These are phyloP conservation scores for Brachyistius frenatus DNA, from an alignment of 2,113 vertebrate species.

Conservation along the genomic window DNA sequence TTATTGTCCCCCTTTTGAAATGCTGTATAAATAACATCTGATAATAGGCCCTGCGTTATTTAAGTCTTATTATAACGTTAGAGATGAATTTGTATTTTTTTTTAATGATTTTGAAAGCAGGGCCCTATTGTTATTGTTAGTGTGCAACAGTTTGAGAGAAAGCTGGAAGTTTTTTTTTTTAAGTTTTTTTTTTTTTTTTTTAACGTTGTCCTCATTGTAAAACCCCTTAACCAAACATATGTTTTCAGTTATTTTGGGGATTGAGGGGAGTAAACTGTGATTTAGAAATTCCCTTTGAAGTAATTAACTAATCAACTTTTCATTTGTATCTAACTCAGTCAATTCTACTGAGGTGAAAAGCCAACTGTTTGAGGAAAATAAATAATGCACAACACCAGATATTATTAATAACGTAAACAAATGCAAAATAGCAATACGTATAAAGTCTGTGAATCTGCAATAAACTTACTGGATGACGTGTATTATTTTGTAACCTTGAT, in stretches of 20 bases:
- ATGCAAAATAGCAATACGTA: not conserved
- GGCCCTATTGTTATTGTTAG: not conserved
- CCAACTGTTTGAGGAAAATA: too few relatives aligned
- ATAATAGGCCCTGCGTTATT: not conserved
- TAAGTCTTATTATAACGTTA: not conserved
- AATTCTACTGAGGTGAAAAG: too few relatives aligned
- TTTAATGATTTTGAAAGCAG: too few relatives aligned
- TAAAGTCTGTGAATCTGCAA: too few relatives aligned
- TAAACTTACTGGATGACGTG: too few relatives aligned
- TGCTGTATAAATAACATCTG: constrained; percentile 28
- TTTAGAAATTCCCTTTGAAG: not conserved
- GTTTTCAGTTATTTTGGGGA: not conserved
- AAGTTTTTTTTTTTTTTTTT: too few relatives aligned
- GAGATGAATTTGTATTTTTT: not conserved
- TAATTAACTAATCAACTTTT: not conserved
- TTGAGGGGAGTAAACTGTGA: not conserved
- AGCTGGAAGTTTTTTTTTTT: not conserved
- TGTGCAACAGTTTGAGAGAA: not conserved
- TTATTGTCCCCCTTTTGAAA: constrained; percentile 40
- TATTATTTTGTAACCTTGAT: not conserved
- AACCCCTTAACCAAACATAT: not conserved
- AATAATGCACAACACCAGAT: not conserved
- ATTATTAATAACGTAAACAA: constrained; percentile 1
- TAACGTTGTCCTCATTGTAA: too few relatives aligned
- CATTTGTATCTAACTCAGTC: not conserved